Evolutionary conservation across 1,140 invertebrate genomes (phyloP).

Genomic region (Drosophila ogumai): DNA sequence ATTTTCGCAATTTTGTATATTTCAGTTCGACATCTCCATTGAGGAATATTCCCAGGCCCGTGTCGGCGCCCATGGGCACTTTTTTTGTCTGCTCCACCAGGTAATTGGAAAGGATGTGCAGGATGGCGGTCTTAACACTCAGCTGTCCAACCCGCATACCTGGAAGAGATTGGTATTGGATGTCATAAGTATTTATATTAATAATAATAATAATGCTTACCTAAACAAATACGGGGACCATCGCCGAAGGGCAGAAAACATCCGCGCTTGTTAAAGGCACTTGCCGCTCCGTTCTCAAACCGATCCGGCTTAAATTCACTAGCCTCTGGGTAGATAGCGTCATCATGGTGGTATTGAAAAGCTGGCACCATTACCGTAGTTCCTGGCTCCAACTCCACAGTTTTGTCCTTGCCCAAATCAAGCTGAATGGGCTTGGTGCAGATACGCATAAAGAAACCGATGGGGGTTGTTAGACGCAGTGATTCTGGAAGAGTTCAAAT

Average conservation of each 20-base stretch:
- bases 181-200: background rate
- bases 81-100: constrained; percentile 58
- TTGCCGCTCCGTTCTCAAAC: constrained; percentile 85
- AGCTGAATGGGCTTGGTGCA: constrained; percentile 84
- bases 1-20: constrained; percentile 63
- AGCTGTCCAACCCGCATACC: constrained; percentile 68
- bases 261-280: constrained; percentile 59
- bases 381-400: constrained; percentile 58
- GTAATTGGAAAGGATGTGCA: constrained; percentile 63
- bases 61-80: constrained; percentile 46
- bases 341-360: constrained; percentile 72
- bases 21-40: constrained; percentile 64
- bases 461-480: constrained; percentile 56
- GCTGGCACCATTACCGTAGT: constrained; percentile 56
- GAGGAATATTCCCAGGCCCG: constrained; percentile 61
- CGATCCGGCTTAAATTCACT: constrained; percentile 87
- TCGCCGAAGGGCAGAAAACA: constrained; percentile 87
- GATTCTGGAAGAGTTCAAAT: constrained; percentile 49
- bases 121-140: constrained; percentile 61
- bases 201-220: constrained; percentile 41
- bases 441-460: constrained; percentile 62
- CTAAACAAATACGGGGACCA: constrained; percentile 88
- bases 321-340: constrained; percentile 86
- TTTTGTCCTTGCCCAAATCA: constrained; percentile 64
- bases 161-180: background rate